Evolutionary conservation across 2,113 vertebrate species (phyloP), one percentile per base, ranked within the genome.

Genomic region (Myodes glareolus): DNA sequence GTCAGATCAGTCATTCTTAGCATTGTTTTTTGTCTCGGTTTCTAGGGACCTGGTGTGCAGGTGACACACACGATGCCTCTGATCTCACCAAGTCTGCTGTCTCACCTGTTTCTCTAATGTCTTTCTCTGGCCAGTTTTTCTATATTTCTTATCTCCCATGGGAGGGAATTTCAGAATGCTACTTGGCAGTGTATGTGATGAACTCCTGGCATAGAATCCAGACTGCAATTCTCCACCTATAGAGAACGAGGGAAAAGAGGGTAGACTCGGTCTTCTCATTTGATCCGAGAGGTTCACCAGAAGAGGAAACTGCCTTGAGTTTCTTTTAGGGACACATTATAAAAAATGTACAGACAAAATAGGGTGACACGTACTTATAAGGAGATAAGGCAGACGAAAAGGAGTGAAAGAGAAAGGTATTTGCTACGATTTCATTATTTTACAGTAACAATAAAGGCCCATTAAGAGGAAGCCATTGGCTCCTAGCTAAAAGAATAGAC

Each of bases 331-430:
- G 58, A 84, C 70, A 82, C 39, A 16, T 61, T 67, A 55, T 27
- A 42, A 81, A 95, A 90, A 78, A 63, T 27, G 14, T 11, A 63
- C 1, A 47, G 11, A 94, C 9, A 63, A 85, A 63, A 75, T 29
- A 76, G 72, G 47, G 1, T 52, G 25, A 47, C 14, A 14, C 58
- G 39, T 0, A 63, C 4, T 21, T 47, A 8, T 17, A 1, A 65
- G 55, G 7, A 84, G 39, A 45, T 14, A 33, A 31, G n/a, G 25
- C 21, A 17, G 47, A 80, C 23, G 33, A 42, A 47, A 58, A 93
- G n/a, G 23, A 8, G 7, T 1, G 0, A 31, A 72, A 42, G 4
- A 11, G 23, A 36, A 5, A 29, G 5, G 29, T 12, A 23, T 4
- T 50, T 23, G 25, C 39, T 39, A 39, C 73, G 31, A 29, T 23